These are phyloP conservation scores for Radopholus similis DNA, from an alignment of 1,140 invertebrate species.

Conservation along the genomic window DNA sequence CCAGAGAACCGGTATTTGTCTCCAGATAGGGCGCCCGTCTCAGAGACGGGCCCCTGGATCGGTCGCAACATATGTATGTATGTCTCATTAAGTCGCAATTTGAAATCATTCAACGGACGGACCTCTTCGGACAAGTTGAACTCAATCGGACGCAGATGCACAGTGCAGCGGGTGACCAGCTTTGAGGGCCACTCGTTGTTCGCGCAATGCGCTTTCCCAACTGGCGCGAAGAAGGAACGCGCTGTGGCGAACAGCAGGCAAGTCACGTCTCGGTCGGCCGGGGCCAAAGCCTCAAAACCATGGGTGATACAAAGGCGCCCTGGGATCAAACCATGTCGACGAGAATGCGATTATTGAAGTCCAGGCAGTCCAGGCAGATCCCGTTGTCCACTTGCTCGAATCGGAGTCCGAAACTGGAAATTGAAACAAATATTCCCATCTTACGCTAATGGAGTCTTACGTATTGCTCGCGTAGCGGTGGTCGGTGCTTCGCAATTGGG, in stretches of 20 bases:
- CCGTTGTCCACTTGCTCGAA: constrained; percentile 23
- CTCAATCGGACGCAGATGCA: constrained; percentile 20
- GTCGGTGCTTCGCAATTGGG: background rate
- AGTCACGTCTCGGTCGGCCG: constrained; percentile 24
- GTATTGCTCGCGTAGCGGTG: background rate
- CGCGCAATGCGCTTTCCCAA: no score
- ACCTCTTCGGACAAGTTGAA: constrained; percentile 20
- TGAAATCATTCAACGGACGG: no score
- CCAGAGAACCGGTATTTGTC: no score
- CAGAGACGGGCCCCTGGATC: no score
- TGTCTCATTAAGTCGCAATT: no score
- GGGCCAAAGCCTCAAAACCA: constrained; percentile 12
- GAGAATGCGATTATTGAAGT: constrained; percentile 3
- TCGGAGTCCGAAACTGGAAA: constrained; percentile 11
- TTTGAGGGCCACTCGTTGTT: background rate
- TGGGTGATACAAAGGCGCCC: background rate
- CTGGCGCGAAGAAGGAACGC: background rate
- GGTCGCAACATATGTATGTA: no score
- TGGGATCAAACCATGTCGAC: constrained; percentile 20
- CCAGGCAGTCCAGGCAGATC: constrained; percentile 8
- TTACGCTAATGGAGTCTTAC: no score
- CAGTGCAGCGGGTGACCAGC: constrained; percentile 20
- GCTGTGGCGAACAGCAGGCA: constrained; percentile 24
- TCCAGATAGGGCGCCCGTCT: no score
- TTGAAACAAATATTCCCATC: no score